Percentiles rank a stretch among this genome's conserved stretches.
phyloP scores from a whole-genome alignment of 2,797 vertebrate genomes.

The Gadopsis bispinosus region DNA sequence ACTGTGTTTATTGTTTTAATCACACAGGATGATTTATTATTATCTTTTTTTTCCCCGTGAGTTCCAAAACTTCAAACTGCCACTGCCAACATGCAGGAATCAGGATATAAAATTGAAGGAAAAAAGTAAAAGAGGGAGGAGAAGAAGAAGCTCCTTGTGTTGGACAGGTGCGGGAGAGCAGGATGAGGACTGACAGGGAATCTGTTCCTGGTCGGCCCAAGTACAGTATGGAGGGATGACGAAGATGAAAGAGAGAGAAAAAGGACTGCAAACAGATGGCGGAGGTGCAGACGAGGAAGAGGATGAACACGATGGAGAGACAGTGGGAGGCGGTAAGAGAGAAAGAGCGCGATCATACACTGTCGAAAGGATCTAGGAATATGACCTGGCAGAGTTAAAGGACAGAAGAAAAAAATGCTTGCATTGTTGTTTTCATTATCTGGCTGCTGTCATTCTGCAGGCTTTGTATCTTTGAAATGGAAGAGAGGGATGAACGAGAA shows the following conservation, averaged over 20 bases:
- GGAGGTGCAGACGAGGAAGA: slow-evolving; percentile 84
- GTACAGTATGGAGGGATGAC: slow-evolving; percentile 77
- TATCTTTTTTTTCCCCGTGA: neutral
- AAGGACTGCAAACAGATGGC: slow-evolving; percentile 80
- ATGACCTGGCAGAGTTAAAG: slow-evolving; percentile 84
- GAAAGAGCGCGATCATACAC: slow-evolving; percentile 53
- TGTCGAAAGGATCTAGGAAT: slow-evolving; percentile 59
- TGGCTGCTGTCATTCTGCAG: slow-evolving; percentile 97
- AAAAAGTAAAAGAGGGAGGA: slow-evolving; percentile 42
- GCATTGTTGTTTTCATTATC: slow-evolving; percentile 99
- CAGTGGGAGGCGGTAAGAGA: slow-evolving; percentile 29
- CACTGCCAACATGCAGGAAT: neutral
- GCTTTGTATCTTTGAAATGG: slow-evolving; percentile 96
- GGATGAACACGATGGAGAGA: slow-evolving; percentile 58
- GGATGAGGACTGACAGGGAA: slow-evolving; percentile 71
- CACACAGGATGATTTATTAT: slow-evolving; percentile 54
- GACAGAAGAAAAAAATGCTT: slow-evolving; percentile 84
- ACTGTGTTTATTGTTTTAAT: slow-evolving; percentile 73
- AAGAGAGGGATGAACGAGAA: slow-evolving; percentile 89
- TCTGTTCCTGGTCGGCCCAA: slow-evolving; percentile 67
- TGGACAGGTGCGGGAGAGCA: slow-evolving; percentile 72
- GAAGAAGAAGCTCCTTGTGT: slow-evolving; percentile 32
- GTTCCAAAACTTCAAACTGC: slow-evolving; percentile 52
- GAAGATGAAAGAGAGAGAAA: slow-evolving; percentile 80
- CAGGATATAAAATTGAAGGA: slow-evolving; percentile 32